Percentiles rank a stretch among this genome's conserved stretches.
Evolutionary conservation across 2,888 invertebrate species (phyloP).

Genomic region (Physocephala rufipes): DNA sequence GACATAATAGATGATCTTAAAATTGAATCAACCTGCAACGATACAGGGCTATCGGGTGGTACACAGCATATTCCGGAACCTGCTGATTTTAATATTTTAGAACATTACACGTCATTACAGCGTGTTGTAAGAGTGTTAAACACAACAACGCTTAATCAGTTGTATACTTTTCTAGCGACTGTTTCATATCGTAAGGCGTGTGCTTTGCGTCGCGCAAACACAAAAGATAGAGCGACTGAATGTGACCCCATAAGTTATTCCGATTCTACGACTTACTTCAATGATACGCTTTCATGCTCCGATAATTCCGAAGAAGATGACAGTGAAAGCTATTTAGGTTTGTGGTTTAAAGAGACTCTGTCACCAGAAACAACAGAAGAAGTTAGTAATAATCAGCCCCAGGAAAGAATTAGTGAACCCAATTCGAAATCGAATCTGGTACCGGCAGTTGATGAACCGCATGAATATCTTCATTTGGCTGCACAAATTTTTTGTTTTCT

Average conservation of each 20-base stretch:
- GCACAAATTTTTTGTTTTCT: constrained; percentile 88
- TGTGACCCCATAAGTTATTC: constrained; percentile 87
- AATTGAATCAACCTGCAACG: constrained; percentile 62
- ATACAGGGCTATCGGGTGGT: constrained; percentile 44
- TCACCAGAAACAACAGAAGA: constrained; percentile 71
- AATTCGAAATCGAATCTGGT: constrained; percentile 69
- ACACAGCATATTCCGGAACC: constrained; percentile 56
- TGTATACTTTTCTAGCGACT: constrained; percentile 88
- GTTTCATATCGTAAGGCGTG: constrained; percentile 92
- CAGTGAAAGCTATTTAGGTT: constrained; percentile 70
- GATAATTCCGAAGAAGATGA: constrained; percentile 89
- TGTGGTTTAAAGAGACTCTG: constrained; percentile 94
- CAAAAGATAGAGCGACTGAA: constrained; percentile 75
- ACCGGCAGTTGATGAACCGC: constrained; percentile 81
- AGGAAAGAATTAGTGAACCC: constrained; percentile 68
- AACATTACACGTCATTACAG: constrained; percentile 65
- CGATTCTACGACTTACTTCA: constrained; percentile 95
- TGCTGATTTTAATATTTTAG: constrained; percentile 65
- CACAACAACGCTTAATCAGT: constrained; percentile 68
- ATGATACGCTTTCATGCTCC: constrained; percentile 91
- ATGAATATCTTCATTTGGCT: constrained; percentile 87
- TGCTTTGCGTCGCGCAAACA: constrained; percentile 80
- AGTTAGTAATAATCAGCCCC: constrained; percentile 70
- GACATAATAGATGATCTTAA: constrained; percentile 64
- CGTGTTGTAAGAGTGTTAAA: constrained; percentile 68